Base-by-base conservation (phyloP, 2,888 invertebrate genomes). In the Lycaena phlaeas region DNA sequence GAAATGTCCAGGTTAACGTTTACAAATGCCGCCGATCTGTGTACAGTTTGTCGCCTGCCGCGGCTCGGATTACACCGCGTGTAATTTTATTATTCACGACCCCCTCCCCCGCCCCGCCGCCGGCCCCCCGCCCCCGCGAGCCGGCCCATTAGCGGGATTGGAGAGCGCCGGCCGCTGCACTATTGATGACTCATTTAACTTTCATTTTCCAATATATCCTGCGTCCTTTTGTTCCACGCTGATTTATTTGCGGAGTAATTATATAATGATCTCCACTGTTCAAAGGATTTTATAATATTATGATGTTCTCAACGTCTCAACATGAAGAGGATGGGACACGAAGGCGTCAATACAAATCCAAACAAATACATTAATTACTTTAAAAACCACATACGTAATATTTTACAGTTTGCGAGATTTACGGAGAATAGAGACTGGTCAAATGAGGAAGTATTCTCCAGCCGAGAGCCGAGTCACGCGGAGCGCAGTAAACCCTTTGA, bases 1-100 rank as follows among this genome's bases (percentile, higher is more conserved):
- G n/a, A n/a, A n/a, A n/a, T n/a, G n/a, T n/a, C n/a, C n/a, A n/a
- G n/a, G n/a, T n/a, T n/a, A n/a, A n/a, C n/a, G n/a, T n/a, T n/a
- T n/a, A n/a, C n/a, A n/a, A n/a, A n/a, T n/a, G n/a, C n/a, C n/a
- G n/a, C n/a, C n/a, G n/a, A n/a, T n/a, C n/a, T n/a, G n/a, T n/a
- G n/a, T n/a, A n/a, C n/a, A n/a, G n/a, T n/a, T n/a, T n/a, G n/a
- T n/a, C n/a, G n/a, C n/a, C n/a, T n/a, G 41, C 44, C 38, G 44
- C 42, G 41, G 45, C 38, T 45, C 42, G 14, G 44, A 46, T 46
- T 47, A 49, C 48, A 51, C 48, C 44, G 40, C 39, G 46, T 45
- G 50, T 51, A 48, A 53, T 53, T 52, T 49, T 49, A 52, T 54
- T 54, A 53, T 51, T 48, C 52, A 51, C 45, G 41, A 40, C 26